Evolutionary conservation across 2,888 invertebrate species (phyloP), one percentile per base, ranked within the genome.

Genomic region (Erebia palarica): DNA sequence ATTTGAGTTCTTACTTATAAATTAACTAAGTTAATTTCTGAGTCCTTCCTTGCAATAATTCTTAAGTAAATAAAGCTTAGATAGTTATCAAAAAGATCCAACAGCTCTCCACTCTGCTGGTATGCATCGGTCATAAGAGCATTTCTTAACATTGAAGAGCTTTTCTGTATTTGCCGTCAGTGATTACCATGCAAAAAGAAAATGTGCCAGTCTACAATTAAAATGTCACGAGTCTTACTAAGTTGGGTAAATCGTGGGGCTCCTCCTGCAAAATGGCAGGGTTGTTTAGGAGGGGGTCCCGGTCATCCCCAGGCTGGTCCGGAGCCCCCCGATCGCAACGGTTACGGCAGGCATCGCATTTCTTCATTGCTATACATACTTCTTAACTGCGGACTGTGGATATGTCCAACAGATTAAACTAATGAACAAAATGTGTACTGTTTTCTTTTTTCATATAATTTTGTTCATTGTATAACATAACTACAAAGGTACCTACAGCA

Each of bases 351-450:
- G 87, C 86, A 86, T 91, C 91, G 86, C 81, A 81, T 80, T 86
- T 91, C 92, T 89, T 92, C 92, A 92, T 92, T 84, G 86, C 89
- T 91, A 92, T 80, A 88, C 92, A 92, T 92, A 90, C 88, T 91
- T 90, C 88, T 86, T 79, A 87, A 88, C 90, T 88, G 88, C 82
- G 85, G 87, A 89, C 89, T 89, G 86, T 81, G 81, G 86, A 88
- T 84, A 83, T 81, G 85, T 85, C 87, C 87, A 82, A 85, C 79
- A 83, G 82, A 59, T 72, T 78, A 80, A 71, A 49, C 69, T 73
- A 74, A 74, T 76, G 72, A 60, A 59, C 73, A 70, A 69, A 74
- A 74, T 67, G n/a, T 16, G 44, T 16, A 44, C 3, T 55, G 16
- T 55, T 10, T 3, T 51, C n/a, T 51, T 65, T 36, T 42, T 51